Percentiles rank a stretch among this genome's conserved stretches.
Evolutionary conservation across 2,888 invertebrate species (phyloP).

Genomic region (Leptopterna dolabrata): DNA sequence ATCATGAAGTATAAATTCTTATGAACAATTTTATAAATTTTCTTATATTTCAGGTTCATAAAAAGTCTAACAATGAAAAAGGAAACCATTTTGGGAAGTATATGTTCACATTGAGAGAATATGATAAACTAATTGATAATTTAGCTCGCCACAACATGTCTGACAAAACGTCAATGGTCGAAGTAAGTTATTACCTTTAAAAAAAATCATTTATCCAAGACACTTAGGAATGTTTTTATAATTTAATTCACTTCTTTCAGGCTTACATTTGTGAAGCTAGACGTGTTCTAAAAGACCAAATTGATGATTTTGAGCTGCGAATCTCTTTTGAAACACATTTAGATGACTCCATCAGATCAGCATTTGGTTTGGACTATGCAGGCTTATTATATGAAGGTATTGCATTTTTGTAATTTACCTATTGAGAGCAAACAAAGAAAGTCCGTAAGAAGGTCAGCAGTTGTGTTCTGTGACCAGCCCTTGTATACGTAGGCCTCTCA

Average conservation of each 20-base stretch:
- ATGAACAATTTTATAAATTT: neutral
- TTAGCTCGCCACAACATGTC: slow-evolving; percentile 27
- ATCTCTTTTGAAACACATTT: slow-evolving; percentile 3
- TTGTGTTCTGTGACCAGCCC: too few relatives aligned
- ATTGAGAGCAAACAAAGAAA: too few relatives aligned
- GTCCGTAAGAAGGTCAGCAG: too few relatives aligned
- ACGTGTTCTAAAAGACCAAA: slow-evolving; percentile 26
- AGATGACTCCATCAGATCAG: neutral
- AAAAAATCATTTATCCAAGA: neutral
- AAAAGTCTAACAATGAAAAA: neutral
- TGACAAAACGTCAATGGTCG: slow-evolving; percentile 5
- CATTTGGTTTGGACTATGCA: slow-evolving; percentile 29
- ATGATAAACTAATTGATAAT: slow-evolving; percentile 15
- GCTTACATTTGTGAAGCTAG: slow-evolving; percentile 44
- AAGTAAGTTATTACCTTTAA: slow-evolving; percentile 16
- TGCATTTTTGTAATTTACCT: neutral
- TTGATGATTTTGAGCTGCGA: neutral
- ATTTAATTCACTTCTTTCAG: neutral
- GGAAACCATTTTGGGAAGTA: neutral
- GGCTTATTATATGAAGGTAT: slow-evolving; percentile 39
- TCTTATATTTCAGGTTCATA: neutral
- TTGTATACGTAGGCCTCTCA: too few relatives aligned
- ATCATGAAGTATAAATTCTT: too few relatives aligned
- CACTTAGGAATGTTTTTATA: neutral
- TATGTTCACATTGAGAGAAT: slow-evolving; percentile 38